Conservation (phyloP, 2,888 invertebrate species). For the Agapostemon virescens region DNA sequence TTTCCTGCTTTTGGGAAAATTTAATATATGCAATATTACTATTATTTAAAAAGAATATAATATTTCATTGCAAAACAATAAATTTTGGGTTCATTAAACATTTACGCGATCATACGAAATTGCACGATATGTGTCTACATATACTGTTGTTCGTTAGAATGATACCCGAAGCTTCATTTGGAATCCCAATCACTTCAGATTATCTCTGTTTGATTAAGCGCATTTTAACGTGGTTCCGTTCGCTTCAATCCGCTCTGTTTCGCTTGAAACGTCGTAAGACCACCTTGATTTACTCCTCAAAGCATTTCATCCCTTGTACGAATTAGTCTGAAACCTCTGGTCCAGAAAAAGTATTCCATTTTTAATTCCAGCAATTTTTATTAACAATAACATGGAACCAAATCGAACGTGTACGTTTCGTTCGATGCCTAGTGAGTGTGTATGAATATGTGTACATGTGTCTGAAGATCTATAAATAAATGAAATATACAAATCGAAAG, state of each 20-base stretch:
- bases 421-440: not conserved
- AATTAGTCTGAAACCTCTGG: not conserved
- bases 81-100: not conserved
- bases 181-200: not conserved
- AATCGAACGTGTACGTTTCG: not conserved
- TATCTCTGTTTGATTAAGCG: not conserved
- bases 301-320: not conserved
- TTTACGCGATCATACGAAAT: not conserved
- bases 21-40: not conserved
- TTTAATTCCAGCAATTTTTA: not conserved
- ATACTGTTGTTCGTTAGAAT: not conserved
- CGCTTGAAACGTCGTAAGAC: not conserved
- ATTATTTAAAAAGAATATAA: not conserved
- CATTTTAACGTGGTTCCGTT: not conserved
- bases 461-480: slow-evolving; percentile 30
- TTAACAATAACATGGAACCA: not conserved
- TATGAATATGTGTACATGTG: not conserved
- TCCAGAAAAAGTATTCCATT: not conserved
- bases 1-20: not conserved
- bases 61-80: not conserved
- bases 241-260: not conserved
- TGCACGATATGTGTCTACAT: not conserved
- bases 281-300: not conserved
- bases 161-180: not conserved
- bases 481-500: not conserved